Base-by-base conservation (phyloP, 2,113 vertebrate genomes). In the Numenius arquata region DNA sequence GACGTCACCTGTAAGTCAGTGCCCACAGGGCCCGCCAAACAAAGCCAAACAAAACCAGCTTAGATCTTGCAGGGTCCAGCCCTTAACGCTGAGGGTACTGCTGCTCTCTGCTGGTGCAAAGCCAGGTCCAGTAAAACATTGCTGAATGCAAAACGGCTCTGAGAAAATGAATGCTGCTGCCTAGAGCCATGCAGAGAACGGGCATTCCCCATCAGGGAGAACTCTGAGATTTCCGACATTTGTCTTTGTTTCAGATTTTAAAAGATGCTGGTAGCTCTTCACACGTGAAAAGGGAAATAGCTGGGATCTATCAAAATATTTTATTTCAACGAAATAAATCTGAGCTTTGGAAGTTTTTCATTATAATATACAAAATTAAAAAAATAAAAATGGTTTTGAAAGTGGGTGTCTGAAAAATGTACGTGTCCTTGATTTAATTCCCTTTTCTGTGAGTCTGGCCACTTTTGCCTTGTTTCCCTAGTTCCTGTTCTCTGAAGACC, bases 101-200 rank as follows among this genome's bases (percentile, higher is more conserved):
- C 83, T 93, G 95, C 88, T 89, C 88, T 87, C 95, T 95, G 92
- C 92, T 94, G 93, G 83, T 78, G 56, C 61, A 21, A 58, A 61
- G 38, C 14, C 79, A 67, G 38, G 3, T 30, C 15, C 1, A 4
- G n/a, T 18, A 38, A 84, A 80, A 29, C 67, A 7, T 15, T 15
- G 12, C 77, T 68, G 84, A 48, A 34, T 3, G 14, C 11, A 32
- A 68, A 48, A 3, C 27, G 8, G 0, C 29, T 15, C 41, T 4
- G 26, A 38, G 61, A n/a, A 89, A 85, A 38, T 5, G 4, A 85
- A 34, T 9, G 19, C 27, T 56, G 72, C 66, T 84, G 59, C 20
- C 25, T 21, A 7, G 8, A 75, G 50, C 19, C 56, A 3, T 4
- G 13, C 26, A 67, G 36, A n/a, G 43, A 67, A 15, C 0, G 5